phyloP scores from a whole-genome alignment of 2,888 invertebrate species.

The Ellobium chinense region DNA sequence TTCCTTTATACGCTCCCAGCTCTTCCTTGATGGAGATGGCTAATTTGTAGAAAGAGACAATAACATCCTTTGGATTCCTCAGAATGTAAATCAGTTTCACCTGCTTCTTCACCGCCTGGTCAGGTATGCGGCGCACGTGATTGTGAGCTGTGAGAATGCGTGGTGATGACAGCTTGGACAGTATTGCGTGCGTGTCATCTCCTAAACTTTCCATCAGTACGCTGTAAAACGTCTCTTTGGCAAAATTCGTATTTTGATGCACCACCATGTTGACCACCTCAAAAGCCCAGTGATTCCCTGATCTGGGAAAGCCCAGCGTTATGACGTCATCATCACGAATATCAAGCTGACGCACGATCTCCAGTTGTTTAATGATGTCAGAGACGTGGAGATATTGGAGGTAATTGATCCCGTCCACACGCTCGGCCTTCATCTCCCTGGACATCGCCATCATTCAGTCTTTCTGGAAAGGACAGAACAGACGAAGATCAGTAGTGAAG shows the following conservation, averaged over 20 bases:
- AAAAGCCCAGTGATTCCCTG: conserved; percentile 15
- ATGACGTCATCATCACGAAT: conserved; percentile 24
- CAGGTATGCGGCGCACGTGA: neutral
- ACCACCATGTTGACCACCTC: conserved; percentile 13
- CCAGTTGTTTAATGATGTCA: neutral
- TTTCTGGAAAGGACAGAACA: too few species aligned
- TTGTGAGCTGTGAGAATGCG: neutral
- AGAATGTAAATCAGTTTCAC: conserved; percentile 10
- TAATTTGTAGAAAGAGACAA: neutral
- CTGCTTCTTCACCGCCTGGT: conserved; percentile 5
- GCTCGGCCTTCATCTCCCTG: too few species aligned
- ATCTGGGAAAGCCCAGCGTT: neutral
- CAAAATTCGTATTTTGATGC: neutral
- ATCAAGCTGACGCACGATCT: neutral
- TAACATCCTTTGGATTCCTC: conserved; percentile 15
- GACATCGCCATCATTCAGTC: too few species aligned
- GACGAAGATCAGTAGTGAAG: too few species aligned
- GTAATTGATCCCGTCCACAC: conserved; percentile 24
- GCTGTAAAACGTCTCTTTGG: neutral
- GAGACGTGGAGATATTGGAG: neutral
- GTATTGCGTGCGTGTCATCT: neutral
- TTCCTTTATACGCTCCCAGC: neutral
- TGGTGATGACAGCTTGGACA: neutral
- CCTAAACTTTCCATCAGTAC: conserved; percentile 2
- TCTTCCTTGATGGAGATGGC: neutral